Evolutionary conservation across 2,888 invertebrate genomes (phyloP), one percentile per base, ranked within the genome.

Genomic region (Colostygia pectinataria): DNA sequence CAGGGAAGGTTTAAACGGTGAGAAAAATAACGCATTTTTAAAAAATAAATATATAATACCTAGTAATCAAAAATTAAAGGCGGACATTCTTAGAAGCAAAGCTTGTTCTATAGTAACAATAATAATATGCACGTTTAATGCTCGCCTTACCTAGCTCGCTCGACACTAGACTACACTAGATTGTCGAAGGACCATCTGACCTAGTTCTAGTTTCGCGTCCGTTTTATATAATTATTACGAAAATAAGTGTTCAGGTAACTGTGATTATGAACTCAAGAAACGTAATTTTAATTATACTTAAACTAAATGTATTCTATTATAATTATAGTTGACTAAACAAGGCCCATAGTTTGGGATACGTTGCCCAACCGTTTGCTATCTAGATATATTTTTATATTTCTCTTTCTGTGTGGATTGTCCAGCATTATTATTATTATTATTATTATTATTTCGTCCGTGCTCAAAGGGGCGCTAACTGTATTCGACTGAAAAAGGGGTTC

Each of bases 181-280:
- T 36, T 31, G 25, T 7, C 15, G 32, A 29, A 45, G 36, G 31
- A 32, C 44, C 40, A 37, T 45, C 20, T 37, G 23, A 45, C 47
- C 47, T 24, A 47, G 29, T 34, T 47, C 15, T 18, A 36, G 32
- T 13, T 15, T 25, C 9, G 24, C 10, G 4, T 15, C 33, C 10
- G 1, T 34, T 23, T 34, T 13, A 23, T 33, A 25, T 38, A 8
- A 33, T 39, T 34, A 39, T 47, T 40, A 40, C 23, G 40, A 40
- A 36, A 43, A 36, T 29, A 29, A 43, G 23, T 28, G n/a, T 27
- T 33, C n/a, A n/a, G n/a, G n/a, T 34, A 32, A 27, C 27, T 12
- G 10, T 9, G 7, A 34, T 43, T 34, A 25, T 15, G 33, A 33
- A 31, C 23, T 33, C 3, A 1, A 20, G 6, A 2, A 6, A 20